Evolutionary conservation across 1,140 invertebrate genomes (phyloP), one percentile per base, ranked within the genome.

Genomic region (Gonatopus flavifemur): DNA sequence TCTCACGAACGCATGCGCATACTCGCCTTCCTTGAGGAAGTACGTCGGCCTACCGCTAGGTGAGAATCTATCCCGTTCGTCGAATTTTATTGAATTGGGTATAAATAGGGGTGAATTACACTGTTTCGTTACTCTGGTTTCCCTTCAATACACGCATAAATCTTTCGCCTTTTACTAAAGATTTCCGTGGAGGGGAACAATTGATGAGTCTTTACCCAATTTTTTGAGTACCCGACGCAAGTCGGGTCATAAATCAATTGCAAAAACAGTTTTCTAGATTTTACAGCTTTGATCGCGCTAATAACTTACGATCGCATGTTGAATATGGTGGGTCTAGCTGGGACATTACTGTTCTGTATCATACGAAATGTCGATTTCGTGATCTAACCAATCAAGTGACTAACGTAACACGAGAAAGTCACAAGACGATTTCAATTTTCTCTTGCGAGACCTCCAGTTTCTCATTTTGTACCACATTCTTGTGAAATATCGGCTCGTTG

Each of bases 81-180:
- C 16, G 31, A 32, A 33, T 24, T 8, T 2, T 1, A 12, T 20
- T 0, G 1, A 2, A 0, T 7, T 0, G 0, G 19, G 8, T 18
- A 10, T 10, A 16, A 2, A 43, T 37, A 48, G 33, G 9, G 13
- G 2, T n/a, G 7, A 15, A 0, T 2, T 5, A 4, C 10, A 15
- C 1, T 1, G 9, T 5, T 1, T 38, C 35, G 30, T 50, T 35
- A 49, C 50, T 52, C 57, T 59, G 53, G 55, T 64, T 54, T 64
- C 57, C 57, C 55, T 56, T 59, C 54, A 62, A 45, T 40, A 52
- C 24, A 54, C 62, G 62, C 21, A 62, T 62, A 62, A 65, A 64
- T 62, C 62, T 64, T 64, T 64, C 62, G 62, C 62, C 59, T 61
- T 58, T 55, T 68, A 66, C 52, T 61, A 49, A 62, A 66, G 60